phyloP scores from a whole-genome alignment of 2,113 vertebrate genomes.

The Pagrus major region DNA sequence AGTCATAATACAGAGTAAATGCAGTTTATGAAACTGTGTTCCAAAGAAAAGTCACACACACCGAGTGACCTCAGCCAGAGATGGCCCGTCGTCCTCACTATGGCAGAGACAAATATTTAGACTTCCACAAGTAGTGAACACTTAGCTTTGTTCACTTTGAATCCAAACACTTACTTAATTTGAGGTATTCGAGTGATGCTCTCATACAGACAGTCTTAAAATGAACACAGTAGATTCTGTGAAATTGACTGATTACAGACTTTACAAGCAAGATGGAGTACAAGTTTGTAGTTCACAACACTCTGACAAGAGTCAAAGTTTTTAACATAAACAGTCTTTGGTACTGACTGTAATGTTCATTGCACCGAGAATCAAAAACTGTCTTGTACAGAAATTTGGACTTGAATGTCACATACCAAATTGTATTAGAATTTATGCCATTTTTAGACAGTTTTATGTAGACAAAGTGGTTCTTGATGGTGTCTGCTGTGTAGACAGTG shows the following conservation, averaged over 20 bases:
- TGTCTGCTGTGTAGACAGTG: too few relatives aligned
- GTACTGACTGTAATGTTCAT: too few relatives aligned
- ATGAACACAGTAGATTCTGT: neutral
- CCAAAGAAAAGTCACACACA: constrained; percentile 1
- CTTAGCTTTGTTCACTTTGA: neutral
- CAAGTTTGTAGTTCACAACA: too few relatives aligned
- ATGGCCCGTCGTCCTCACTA: neutral
- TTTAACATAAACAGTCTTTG: neutral
- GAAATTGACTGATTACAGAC: neutral
- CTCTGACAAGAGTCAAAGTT: neutral
- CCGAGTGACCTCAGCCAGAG: constrained; percentile 14
- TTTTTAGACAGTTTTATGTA: too few relatives aligned
- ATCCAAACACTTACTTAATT: neutral
- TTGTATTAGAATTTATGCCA: too few relatives aligned
- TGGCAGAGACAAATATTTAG: constrained; percentile 24
- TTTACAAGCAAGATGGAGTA: neutral
- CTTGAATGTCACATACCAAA: too few relatives aligned
- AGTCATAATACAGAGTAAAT: constrained; percentile 17
- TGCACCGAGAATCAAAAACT: too few relatives aligned
- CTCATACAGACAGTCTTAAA: neutral
- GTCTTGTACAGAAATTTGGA: too few relatives aligned
- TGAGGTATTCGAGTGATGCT: neutral
- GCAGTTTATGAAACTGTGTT: constrained; percentile 12
- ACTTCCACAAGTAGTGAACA: neutral
- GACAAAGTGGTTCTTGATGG: too few relatives aligned